Conservation (phyloP, 1,140 invertebrate genomes). For the Aphidius ervi region DNA sequence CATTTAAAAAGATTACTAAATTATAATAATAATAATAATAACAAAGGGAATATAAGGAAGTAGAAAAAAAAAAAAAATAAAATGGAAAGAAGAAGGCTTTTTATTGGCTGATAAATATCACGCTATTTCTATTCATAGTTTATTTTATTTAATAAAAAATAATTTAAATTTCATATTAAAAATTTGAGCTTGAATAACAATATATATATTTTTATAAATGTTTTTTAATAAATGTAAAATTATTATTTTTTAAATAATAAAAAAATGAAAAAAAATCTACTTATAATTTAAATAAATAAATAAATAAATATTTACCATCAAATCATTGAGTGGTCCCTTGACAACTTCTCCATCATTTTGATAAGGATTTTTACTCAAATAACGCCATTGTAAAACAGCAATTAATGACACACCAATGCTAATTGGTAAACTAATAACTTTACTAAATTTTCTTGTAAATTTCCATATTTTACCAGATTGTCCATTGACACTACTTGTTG, state of each 20-base stretch:
- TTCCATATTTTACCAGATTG: conserved; percentile 17
- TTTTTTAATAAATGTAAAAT: too few species aligned
- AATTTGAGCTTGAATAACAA: too few species aligned
- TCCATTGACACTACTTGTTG: conserved; percentile 11
- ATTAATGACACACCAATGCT: conserved; percentile 50
- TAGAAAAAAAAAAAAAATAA: too few species aligned
- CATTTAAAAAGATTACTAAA: too few species aligned
- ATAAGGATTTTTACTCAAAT: conserved; percentile 40
- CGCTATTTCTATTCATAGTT: too few species aligned
- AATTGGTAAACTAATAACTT: conserved; percentile 28
- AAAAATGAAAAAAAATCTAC: conserved; percentile 25
- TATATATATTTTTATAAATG: too few species aligned
- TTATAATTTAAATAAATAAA: conserved; percentile 19
- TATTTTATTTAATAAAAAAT: too few species aligned
- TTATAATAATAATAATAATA: too few species aligned
- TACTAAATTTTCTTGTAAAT: conserved; percentile 25
- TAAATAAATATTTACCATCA: conserved; percentile 31
- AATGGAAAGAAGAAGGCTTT: too few species aligned
- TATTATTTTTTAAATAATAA: not conserved
- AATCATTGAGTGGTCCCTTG: conserved; percentile 33
- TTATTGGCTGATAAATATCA: too few species aligned
- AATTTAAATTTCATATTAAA: too few species aligned
- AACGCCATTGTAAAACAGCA: conserved; percentile 51
- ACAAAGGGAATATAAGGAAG: too few species aligned
- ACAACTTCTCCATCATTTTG: conserved; percentile 19